Base-by-base conservation (phyloP, 2,888 invertebrate species). In the Myopa tessellatipennis region DNA sequence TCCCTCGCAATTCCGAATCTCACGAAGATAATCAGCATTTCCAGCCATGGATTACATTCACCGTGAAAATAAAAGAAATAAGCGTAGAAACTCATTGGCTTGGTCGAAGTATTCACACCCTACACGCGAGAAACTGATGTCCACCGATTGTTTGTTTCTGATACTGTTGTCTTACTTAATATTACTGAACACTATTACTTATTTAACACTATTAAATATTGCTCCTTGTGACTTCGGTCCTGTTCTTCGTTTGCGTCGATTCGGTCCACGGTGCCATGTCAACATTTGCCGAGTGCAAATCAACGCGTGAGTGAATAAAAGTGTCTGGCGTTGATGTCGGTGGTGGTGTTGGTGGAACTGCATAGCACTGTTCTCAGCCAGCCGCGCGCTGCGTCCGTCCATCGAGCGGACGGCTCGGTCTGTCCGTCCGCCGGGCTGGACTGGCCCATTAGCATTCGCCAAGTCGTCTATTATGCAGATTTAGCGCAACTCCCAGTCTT, bases 391-490 rank as follows among this genome's bases (percentile, higher is more conserved):
- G 70, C 70, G 26, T 70, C 72, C 58, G 60, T 55, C 58, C 71
- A 71, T 71, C 55, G 26, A 68, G 38, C n/a, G 38, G 68, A n/a
- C 61, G 72, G n/a, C n/a, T n/a, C n/a, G n/a, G n/a, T 26, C 7
- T 7, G 18, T 38, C 40, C 12, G 16, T 58, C 50, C 45, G 52
- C 50, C 18, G 34, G 67, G 67, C 63, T 65, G 38, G 40, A 18
- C 61, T 61, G 58, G 34, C 52, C n/a, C 55, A 74, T 74, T 74
- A 74, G 55, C 74, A 74, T 74, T 67, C 34, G 34, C 52, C 52
- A 36, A 67, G 36, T 74, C 65, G 67, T 74, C 67, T 16, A 52
- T 74, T 74, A 74, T 74, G 74, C 74, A 74, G 67, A 74, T 74
- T 74, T 67, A n/a, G 36, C 36, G 55, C 65, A 67, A 74, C 74